Evolutionary conservation across 2,797 vertebrate species (phyloP), one percentile per base, ranked within the genome.

Genomic region (Rhynchotus rufescens): DNA sequence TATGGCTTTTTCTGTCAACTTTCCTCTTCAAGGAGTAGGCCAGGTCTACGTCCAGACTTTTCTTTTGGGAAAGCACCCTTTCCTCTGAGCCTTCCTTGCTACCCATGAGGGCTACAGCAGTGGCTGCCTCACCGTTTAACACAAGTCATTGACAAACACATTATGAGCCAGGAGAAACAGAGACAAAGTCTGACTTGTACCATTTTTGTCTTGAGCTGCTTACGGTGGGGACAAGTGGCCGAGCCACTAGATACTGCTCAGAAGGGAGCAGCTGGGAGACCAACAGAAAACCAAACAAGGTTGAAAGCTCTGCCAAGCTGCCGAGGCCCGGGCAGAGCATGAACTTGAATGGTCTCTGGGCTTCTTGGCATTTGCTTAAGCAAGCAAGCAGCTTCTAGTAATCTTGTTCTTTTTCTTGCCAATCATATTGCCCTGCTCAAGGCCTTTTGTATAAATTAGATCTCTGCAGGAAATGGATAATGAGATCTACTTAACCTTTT

Each of bases 401-500:
- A 42, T 11, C 4, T 79, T 84, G 9, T 4, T 89, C 34, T 61
- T 56, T 86, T 78, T 68, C 49, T 44, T 84, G 68, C 60, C 92
- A 86, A 30, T 90, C 77, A 32, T 61, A 64, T 20, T 8, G 7
- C 42, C 5, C 5, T 49, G 32, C 65, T 87, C 26, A 47, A 81
- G 84, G 64, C 59, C 59, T 47, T 83, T 80, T 67, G 61, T 60
- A 77, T 80, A 92, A 91, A 90, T 96, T 60, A 36, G 79, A 54
- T 94, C 76, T 87, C 89, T 59, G 15, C 66, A 84, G 76, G 78
- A 78, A 80, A 76, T 74, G 85, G 64, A 77, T 90, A 86, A 91
- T 83, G 90, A 97, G 66, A 54, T 78, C 72, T 75, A 23, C 86
- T 93, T 94, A 94, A 89, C 89, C 65, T 84, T 57, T 84, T 1